Conservation (phyloP, 2,797 vertebrate genomes). For the Ispidina lecontei region DNA sequence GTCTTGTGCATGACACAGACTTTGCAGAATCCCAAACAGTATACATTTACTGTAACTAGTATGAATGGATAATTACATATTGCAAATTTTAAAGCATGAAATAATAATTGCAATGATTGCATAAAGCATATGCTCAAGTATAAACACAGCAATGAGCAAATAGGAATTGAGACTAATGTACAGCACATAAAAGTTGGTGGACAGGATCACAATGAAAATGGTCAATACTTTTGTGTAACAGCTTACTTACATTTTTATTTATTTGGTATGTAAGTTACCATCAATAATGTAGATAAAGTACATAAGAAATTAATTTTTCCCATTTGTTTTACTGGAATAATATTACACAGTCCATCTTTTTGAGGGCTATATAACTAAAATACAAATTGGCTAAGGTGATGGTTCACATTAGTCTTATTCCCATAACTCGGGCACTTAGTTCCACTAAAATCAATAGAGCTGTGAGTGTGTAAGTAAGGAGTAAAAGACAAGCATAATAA, state of each 20-base stretch:
- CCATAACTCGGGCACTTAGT: conserved; percentile 41
- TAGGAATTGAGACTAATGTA: conserved; percentile 16
- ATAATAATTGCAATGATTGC: conserved; percentile 42
- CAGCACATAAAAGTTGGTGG: conserved; percentile 15
- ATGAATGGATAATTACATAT: conserved; percentile 28
- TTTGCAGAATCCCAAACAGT: background rate
- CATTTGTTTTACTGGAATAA: conserved; percentile 30
- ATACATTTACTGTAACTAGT: conserved; percentile 6
- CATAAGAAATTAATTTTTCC: background rate
- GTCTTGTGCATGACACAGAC: background rate
- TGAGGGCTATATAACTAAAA: background rate
- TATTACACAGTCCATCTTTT: conserved; percentile 3
- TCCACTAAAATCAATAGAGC: conserved; percentile 51
- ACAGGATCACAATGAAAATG: conserved; percentile 39
- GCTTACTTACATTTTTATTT: conserved; percentile 46
- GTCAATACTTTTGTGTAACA: conserved; percentile 51
- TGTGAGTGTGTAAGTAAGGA: conserved; percentile 12
- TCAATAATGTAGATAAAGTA: conserved; percentile 33
- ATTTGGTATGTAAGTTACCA: conserved; percentile 35
- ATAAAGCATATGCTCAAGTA: background rate
- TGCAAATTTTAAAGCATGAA: conserved; percentile 37
- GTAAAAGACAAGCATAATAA: conserved; percentile 56
- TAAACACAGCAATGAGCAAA: conserved; percentile 49
- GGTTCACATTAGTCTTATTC: conserved; percentile 42
- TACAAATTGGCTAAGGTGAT: conserved; percentile 17